A percentile compares a stretch with the other conserved stretches of the same genome.
phyloP scores from a whole-genome alignment of 1,140 invertebrate species.

The Drosophila sucinea region DNA sequence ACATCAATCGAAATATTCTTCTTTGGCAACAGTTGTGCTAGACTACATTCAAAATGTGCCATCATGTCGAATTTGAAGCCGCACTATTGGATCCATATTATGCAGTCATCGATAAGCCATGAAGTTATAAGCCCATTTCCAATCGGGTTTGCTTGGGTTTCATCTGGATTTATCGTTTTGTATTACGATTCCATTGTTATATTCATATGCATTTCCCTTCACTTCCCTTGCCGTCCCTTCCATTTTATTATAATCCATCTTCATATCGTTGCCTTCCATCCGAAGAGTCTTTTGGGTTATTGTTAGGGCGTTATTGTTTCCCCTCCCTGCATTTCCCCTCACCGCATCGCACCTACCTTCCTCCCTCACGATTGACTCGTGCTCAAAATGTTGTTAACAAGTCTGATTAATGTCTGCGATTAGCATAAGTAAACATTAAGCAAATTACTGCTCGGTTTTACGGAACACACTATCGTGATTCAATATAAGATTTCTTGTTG shows the following conservation, averaged over 20 bases:
- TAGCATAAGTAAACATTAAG: constrained; percentile 78
- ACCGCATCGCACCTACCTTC: constrained; percentile 29
- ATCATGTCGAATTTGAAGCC: no score
- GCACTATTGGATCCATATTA: background rate
- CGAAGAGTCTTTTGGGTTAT: constrained; percentile 16
- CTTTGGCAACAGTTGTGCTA: no score
- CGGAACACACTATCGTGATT: constrained; percentile 60
- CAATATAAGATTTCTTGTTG: constrained; percentile 66
- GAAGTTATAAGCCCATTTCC: constrained; percentile 20
- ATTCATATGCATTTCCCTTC: constrained; percentile 45
- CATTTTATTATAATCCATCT: constrained; percentile 71
- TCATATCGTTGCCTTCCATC: constrained; percentile 26
- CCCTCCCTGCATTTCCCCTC: background rate
- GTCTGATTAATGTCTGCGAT: constrained; percentile 73
- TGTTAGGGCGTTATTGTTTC: constrained; percentile 11
- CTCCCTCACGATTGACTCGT: constrained; percentile 42
- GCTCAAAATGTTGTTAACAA: constrained; percentile 65
- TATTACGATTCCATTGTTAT: constrained; percentile 40
- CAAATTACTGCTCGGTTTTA: constrained; percentile 56
- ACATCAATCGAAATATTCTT: no score
- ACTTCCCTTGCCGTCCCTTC: background rate
- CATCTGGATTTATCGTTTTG: constrained; percentile 23
- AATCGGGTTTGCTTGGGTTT: constrained; percentile 23
- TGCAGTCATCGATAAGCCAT: background rate
- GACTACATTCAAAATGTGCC: no score